phyloP scores from a whole-genome alignment of 2,113 vertebrate genomes.

The Marmota monax region DNA sequence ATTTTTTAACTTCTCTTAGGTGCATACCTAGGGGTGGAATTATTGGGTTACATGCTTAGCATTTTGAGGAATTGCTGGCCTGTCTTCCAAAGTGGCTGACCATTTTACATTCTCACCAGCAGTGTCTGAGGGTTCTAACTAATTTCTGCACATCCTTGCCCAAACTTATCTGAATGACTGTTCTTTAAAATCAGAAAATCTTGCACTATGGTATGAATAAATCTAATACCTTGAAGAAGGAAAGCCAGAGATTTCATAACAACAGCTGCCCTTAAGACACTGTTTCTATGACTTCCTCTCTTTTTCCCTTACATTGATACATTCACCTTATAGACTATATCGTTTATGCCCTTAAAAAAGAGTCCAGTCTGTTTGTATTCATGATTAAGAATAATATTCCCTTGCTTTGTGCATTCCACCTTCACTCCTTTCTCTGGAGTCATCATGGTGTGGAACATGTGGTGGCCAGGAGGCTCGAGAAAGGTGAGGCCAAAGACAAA shows the following conservation, averaged over 20 bases:
- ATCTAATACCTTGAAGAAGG: not conserved
- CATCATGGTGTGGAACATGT: no score
- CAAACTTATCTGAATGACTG: not conserved
- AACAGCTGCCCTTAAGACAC: not conserved
- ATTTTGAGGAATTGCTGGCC: not conserved
- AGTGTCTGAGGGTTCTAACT: not conserved
- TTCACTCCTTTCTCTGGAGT: not conserved
- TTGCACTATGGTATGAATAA: not conserved
- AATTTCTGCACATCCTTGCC: not conserved
- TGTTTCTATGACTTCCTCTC: not conserved
- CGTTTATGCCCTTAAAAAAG: not conserved
- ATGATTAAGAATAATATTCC: not conserved
- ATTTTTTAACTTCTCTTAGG: not conserved
- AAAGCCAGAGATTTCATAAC: not conserved
- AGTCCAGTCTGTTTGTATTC: not conserved
- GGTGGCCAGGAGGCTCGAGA: no score
- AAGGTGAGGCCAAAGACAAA: not conserved
- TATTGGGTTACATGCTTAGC: not conserved
- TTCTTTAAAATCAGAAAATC: conserved; percentile 46
- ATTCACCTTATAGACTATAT: not conserved
- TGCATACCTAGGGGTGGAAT: not conserved
- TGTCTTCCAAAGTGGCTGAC: not conserved
- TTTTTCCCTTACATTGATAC: not conserved
- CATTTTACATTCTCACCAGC: not conserved
- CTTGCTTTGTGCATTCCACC: not conserved